A percentile compares a stretch with the other conserved stretches of the same genome.
Conservation (phyloP, 2,797 vertebrate genomes). For the Diceros bicornis region DNA sequence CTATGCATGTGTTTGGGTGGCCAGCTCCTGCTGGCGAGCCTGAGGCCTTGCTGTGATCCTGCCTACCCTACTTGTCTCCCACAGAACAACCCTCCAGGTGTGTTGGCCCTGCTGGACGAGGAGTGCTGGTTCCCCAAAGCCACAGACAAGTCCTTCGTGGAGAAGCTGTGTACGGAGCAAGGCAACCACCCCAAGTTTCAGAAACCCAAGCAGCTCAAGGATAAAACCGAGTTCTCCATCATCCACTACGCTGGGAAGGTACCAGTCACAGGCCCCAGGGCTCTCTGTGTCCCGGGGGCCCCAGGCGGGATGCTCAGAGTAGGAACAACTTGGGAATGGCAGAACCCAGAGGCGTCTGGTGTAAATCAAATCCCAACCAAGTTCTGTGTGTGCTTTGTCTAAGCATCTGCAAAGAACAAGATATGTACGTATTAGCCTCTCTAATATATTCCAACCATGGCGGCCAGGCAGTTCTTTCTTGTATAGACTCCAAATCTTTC, state of each 20-base stretch:
- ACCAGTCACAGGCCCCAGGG: neutral
- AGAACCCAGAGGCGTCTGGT: neutral
- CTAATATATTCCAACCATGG: neutral
- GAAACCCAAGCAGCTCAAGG: slow-evolving; percentile 97
- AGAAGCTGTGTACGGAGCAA: slow-evolving; percentile 96
- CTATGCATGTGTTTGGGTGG: rapidly evolving
- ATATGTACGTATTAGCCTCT: neutral
- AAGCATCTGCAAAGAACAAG: neutral
- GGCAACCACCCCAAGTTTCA: slow-evolving; percentile 96
- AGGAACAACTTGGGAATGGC: neutral
- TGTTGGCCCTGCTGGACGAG: slow-evolving; percentile 97
- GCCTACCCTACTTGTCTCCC: neutral
- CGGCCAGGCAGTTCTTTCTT: neutral
- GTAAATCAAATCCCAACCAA: neutral
- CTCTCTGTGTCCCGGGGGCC: neutral
- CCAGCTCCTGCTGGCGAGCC: neutral
- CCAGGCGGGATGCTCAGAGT: neutral
- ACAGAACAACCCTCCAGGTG: slow-evolving; percentile 98
- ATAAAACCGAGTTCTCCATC: slow-evolving; percentile 97
- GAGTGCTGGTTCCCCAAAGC: slow-evolving; percentile 99
- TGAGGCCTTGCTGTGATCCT: neutral
- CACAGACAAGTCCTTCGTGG: slow-evolving; percentile 97
- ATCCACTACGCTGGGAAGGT: slow-evolving; percentile 98
- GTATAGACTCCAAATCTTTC: neutral
- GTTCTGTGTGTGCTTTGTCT: neutral